These are phyloP conservation scores for Drepana falcataria DNA, from an alignment of 2,888 invertebrate species.

Conservation along the genomic window DNA sequence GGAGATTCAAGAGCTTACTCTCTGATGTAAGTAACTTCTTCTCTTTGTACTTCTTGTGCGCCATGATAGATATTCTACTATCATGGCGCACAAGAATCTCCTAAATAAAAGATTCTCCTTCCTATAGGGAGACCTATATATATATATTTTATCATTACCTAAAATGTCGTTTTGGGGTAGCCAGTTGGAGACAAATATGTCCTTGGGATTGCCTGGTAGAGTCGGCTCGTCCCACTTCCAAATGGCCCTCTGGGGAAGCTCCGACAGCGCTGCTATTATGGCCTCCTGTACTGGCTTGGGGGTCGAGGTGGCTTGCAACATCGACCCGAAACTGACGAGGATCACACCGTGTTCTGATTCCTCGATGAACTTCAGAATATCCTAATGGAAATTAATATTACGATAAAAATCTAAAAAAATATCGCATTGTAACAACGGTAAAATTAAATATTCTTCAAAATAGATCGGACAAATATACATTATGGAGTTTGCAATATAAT, in stretches of 20 bases:
- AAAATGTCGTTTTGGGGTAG: slow-evolving; percentile 84
- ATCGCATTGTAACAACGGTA: not conserved
- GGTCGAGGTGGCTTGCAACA: slow-evolving; percentile 81
- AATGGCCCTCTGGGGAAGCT: slow-evolving; percentile 82
- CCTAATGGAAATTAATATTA: slow-evolving; percentile 44
- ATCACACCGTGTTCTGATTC: slow-evolving; percentile 83
- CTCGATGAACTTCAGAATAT: slow-evolving; percentile 81
- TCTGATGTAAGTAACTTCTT: too few species aligned
- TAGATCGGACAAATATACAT: too few species aligned
- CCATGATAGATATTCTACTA: too few species aligned
- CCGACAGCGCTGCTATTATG: slow-evolving; percentile 80
- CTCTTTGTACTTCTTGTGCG: too few species aligned
- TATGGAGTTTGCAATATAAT: too few species aligned
- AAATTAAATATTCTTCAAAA: too few species aligned
- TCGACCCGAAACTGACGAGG: slow-evolving; percentile 87
- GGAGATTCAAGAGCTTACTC: too few species aligned
- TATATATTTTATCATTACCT: slow-evolving; percentile 53
- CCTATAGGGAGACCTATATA: not conserved
- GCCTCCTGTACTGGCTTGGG: slow-evolving; percentile 76
- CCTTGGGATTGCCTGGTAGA: slow-evolving; percentile 76
- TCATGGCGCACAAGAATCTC: too few species aligned
- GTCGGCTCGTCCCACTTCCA: slow-evolving; percentile 87
- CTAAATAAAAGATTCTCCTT: too few species aligned
- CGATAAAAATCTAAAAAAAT: not conserved
- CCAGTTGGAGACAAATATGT: slow-evolving; percentile 81